Percentiles rank a stretch among this genome's conserved stretches.
These are phyloP conservation scores for Ahaetulla prasina DNA, from an alignment of 2,113 vertebrate species.

Conservation along the genomic window DNA sequence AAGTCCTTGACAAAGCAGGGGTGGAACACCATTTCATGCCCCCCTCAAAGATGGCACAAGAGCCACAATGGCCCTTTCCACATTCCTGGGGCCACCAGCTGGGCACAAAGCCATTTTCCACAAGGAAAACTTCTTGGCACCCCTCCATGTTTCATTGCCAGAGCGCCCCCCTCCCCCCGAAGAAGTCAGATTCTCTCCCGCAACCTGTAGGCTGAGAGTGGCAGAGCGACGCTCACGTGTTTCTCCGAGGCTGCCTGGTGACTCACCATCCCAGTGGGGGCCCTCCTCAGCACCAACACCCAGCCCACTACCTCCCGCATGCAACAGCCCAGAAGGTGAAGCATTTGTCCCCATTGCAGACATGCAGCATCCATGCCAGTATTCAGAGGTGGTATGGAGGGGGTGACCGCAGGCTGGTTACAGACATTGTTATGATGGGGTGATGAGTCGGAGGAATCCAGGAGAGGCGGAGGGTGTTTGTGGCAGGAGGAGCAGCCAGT, in stretches of 20 bases:
- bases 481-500: not conserved
- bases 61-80: not conserved
- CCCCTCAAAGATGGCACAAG: not conserved
- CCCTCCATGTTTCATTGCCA: not conserved
- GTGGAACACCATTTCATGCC: not conserved
- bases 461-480: not conserved
- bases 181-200: not conserved
- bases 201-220: not conserved
- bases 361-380: not conserved
- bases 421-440: not conserved
- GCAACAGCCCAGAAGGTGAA: not conserved
- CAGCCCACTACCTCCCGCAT: too few relatives aligned
- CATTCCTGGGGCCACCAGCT: not conserved
- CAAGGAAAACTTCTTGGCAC: not conserved
- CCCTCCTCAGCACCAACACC: not conserved
- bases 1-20: not conserved
- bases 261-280: rapidly evolving
- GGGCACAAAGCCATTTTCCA: not conserved
- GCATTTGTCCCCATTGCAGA: not conserved
- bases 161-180: rapidly evolving
- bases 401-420: not conserved
- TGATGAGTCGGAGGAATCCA: too few relatives aligned
- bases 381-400: slow-evolving; percentile 36
- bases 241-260: not conserved
- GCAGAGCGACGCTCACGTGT: not conserved